Evolutionary conservation across 2,113 vertebrate genomes (phyloP), one percentile per base, ranked within the genome.

Genomic region (Glareola pratincola): DNA sequence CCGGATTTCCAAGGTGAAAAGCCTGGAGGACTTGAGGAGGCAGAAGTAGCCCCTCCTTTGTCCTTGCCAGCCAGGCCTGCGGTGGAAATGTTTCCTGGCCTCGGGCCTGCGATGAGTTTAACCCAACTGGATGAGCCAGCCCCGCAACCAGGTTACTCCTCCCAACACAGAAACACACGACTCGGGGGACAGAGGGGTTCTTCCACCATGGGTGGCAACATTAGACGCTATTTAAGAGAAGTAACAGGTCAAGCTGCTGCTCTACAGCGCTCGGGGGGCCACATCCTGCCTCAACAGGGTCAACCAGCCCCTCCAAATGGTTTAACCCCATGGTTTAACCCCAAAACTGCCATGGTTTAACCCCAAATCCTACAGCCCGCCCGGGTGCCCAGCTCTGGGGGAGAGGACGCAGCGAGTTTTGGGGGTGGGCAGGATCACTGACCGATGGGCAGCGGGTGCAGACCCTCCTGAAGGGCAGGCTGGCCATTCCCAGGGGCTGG

Each of bases 391-490:
- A 71, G 21, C 56, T 19, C n/a, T 39, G 7, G 32, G 29, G 34
- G 21, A 26, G 67, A 83, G 24, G 29, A 20, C 0, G 9, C 11
- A 34, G 47, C 0, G 30, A 41, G 10, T 69, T 92, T 18, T 59
- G 48, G 64, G 71, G 71, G 14, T 24, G 0, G 4, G 63, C 8
- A 26, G 37, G 4, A 6, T n/a, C 60, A 91, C 98, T 79, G 64
- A 98, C 98, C 73, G 82, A 89, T 0, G 73, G 91, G 57, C 96
- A 97, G 30, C 4, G 79, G 18, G 67, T 94, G 83, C 95, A 97
- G 82, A 62, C 10, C 50, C 89, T 97, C 88, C 82, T 96, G 84
- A 84, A 96, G 39, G 93, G 94, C 63, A 90, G 51, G 63, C 95
- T 95, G 66, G 84, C 53, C 72, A 84, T 90, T 62, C 24, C 63